These are phyloP conservation scores for Chrysoperla carnea DNA, from an alignment of 1,140 invertebrate genomes.

Conservation along the genomic window DNA sequence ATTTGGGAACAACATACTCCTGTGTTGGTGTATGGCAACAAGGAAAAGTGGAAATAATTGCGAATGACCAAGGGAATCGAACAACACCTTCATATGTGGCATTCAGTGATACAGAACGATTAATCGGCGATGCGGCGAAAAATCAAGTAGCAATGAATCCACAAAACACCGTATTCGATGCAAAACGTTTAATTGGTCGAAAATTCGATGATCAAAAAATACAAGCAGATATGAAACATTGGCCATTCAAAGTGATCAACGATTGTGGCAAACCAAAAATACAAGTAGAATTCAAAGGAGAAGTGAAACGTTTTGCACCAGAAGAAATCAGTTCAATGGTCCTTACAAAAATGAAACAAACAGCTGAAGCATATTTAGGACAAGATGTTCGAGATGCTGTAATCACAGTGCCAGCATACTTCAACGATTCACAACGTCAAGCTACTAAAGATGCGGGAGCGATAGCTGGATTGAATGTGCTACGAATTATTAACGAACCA, in stretches of 20 bases:
- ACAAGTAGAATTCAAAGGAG: constrained; percentile 55
- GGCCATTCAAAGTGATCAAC: constrained; percentile 57
- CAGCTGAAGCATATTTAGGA: constrained; percentile 34
- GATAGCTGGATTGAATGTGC: constrained; percentile 59
- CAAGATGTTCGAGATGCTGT: constrained; percentile 39
- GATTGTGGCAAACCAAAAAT: constrained; percentile 59
- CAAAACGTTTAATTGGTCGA: constrained; percentile 62
- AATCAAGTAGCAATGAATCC: constrained; percentile 64
- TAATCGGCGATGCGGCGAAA: constrained; percentile 42
- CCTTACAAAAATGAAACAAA: constrained; percentile 40
- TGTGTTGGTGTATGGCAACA: constrained; percentile 69
- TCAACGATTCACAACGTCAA: constrained; percentile 21
- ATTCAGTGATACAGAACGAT: constrained; percentile 61
- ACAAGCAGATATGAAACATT: constrained; percentile 59
- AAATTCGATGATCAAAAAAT: constrained; percentile 57
- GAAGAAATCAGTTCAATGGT: constrained; percentile 71
- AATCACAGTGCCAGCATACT: constrained; percentile 43
- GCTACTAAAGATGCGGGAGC: constrained; percentile 49
- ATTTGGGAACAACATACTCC: constrained; percentile 63
- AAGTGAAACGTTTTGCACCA: constrained; percentile 56
- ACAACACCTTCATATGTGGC: constrained; percentile 86
- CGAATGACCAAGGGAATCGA: constrained; percentile 86
- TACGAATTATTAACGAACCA: constrained; percentile 67
- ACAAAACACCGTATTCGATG: constrained; percentile 68
- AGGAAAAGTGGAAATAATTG: constrained; percentile 83